These are phyloP conservation scores for Macheiramphus alcinus DNA, from an alignment of 2,113 vertebrate genomes.

Conservation along the genomic window DNA sequence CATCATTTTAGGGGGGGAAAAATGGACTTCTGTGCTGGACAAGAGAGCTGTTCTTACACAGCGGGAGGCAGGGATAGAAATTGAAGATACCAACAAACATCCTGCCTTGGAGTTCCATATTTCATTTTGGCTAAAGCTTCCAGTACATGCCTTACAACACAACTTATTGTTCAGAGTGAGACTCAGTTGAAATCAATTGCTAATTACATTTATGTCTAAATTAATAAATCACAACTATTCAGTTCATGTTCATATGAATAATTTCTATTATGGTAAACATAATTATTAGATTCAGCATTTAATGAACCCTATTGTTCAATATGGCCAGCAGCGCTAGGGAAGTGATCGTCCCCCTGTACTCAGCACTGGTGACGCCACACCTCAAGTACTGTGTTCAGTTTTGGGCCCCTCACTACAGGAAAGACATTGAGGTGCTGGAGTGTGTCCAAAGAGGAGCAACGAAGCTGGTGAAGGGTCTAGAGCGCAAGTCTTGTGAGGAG, in stretches of 20 bases:
- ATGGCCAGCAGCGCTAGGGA: background rate
- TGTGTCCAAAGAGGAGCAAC: fast-evolving
- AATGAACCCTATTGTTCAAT: slow-evolving; percentile 72
- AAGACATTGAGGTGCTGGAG: background rate
- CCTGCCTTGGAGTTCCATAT: background rate
- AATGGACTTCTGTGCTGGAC: background rate
- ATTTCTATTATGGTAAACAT: slow-evolving; percentile 73
- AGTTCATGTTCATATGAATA: slow-evolving; percentile 70
- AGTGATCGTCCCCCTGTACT: background rate
- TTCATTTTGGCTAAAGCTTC: slow-evolving; percentile 25
- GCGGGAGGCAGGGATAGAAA: background rate
- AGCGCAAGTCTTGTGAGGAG: background rate
- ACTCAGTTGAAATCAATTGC: slow-evolving; percentile 70
- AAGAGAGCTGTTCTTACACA: background rate
- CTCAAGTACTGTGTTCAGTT: no score
- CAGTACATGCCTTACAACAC: slow-evolving; percentile 32
- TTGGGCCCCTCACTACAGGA: no score
- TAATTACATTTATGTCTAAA: slow-evolving; percentile 79
- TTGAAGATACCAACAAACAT: background rate
- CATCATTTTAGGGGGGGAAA: fast-evolving
- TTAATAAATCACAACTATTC: slow-evolving; percentile 76
- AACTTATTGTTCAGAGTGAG: slow-evolving; percentile 56
- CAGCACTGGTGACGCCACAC: no score
- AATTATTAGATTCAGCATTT: slow-evolving; percentile 74
- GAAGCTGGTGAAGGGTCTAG: background rate